Conservation (phyloP, 2,113 vertebrate species). For the Phycodurus eques region DNA sequence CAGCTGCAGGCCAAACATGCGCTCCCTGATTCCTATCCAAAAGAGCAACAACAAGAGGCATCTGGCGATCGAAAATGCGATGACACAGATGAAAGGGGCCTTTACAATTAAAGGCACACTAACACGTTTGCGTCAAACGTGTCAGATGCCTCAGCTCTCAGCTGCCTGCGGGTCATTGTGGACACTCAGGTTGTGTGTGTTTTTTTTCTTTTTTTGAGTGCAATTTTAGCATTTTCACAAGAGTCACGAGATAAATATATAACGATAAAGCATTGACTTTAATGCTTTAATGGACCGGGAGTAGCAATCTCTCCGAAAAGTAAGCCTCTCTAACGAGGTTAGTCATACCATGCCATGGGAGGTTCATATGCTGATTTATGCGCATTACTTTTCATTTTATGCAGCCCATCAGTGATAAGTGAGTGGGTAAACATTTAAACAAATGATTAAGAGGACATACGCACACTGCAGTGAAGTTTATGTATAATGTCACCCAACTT, state of each 20-base stretch:
- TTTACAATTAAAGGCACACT: slow-evolving; percentile 28
- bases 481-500: slow-evolving; percentile 19
- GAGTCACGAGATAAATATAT: background rate
- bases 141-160: slow-evolving; percentile 31
- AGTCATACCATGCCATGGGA: slow-evolving; percentile 14
- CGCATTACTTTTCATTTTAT: slow-evolving; percentile 14
- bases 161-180: slow-evolving; percentile 17
- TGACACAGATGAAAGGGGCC: slow-evolving; percentile 37
- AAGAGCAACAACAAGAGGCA: slow-evolving; percentile 45
- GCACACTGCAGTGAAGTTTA: slow-evolving; percentile 37
- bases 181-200: slow-evolving; percentile 45
- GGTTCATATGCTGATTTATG: slow-evolving; percentile 13
- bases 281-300: background rate
- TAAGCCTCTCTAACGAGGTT: slow-evolving; percentile 10
- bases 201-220: background rate
- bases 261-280: background rate
- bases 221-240: background rate
- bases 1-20: slow-evolving; percentile 69
- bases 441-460: slow-evolving; percentile 15
- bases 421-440: slow-evolving; percentile 1
- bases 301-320: background rate
- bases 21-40: slow-evolving; percentile 57
- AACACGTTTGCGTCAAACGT: slow-evolving; percentile 30
- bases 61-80: slow-evolving; percentile 37
- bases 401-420: slow-evolving; percentile 36